phyloP scores from a whole-genome alignment of 2,797 vertebrate species.

The Hozukius guyotensis region DNA sequence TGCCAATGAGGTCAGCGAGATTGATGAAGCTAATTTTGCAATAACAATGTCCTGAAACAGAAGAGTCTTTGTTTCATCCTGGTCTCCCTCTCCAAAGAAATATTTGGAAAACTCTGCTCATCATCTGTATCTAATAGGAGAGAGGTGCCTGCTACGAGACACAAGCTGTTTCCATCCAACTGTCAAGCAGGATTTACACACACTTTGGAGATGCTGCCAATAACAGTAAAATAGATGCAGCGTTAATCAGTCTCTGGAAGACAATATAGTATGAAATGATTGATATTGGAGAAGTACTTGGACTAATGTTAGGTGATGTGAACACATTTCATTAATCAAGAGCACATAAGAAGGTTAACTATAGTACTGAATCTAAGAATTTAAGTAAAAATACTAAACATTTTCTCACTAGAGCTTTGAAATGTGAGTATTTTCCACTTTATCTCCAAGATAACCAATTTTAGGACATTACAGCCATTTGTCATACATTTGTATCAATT shows the following conservation, averaged over 20 bases:
- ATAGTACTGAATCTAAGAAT: no score
- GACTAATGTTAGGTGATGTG: constrained; percentile 5
- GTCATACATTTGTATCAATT: not conserved
- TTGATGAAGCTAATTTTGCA: constrained; percentile 50
- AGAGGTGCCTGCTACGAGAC: constrained; percentile 53
- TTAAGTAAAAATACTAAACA: not conserved
- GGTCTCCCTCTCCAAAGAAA: not conserved
- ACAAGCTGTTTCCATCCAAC: constrained; percentile 62
- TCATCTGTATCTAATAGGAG: constrained; percentile 64
- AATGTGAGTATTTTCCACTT: not conserved
- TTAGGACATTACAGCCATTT: not conserved
- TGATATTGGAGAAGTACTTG: constrained; percentile 15
- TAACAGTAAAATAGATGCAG: constrained; percentile 41
- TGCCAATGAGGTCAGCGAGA: constrained; percentile 40
- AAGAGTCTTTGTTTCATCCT: constrained; percentile 36
- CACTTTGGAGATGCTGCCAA: constrained; percentile 50
- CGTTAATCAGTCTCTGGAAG: constrained; percentile 52
- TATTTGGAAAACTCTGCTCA: constrained; percentile 54
- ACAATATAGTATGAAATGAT: constrained; percentile 6
- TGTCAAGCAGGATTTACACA: constrained; percentile 62
- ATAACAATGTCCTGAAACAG: constrained; percentile 50
- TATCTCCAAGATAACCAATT: not conserved
- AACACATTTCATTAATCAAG: constrained; percentile 12
- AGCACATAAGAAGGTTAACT: not conserved
- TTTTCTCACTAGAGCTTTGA: not conserved